Base-by-base conservation (phyloP, 1,140 invertebrate species). In the Monomorium pharaonis region DNA sequence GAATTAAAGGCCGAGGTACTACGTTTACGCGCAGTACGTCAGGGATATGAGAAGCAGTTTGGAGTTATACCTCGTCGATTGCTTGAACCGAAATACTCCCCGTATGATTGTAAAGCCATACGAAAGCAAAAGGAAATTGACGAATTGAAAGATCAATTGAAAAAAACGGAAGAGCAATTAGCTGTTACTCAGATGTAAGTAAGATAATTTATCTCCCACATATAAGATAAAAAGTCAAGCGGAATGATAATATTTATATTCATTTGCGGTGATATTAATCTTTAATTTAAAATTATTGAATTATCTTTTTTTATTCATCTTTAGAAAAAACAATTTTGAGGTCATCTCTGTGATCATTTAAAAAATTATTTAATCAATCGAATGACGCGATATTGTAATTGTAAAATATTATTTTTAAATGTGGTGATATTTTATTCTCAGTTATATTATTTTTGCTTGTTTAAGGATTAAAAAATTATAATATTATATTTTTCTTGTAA, bases 1-100 rank as follows among this genome's bases (percentile, higher is more conserved):
- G 96, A 96, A 91, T 91, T 97, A 54, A 95, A 96, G 90, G 96
- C 96, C 10, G 98, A 98, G 95, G 97, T 98, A 42, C 96, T 97
- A 80, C 95, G 96, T 54, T 93, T 98, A 3, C 95, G 96, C 72
- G 95, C 96, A 18, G 90, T 96, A 24, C 95, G 95, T 5, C 95
- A 96, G 69, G 96, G 96, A 37, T 96, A 96, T 86, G 95, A 96
- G 92, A 94, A 93, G 60, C 95, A 95, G 86, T 84, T 93, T 49
- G 92, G 94, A 65, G 47, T 91, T 30, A 69, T 67, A 5, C 92
- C 89, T 88, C 93, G 83, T 63, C 92, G 85, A 85, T 88, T 92
- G 90, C 86, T 92, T 33, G 94, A 88, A 91, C 91, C 89, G 90
- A 92, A 51, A n/a, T 69, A 94, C 33, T 37, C 37, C 37, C 93